phyloP scores from a whole-genome alignment of 2,797 vertebrate species.

The Diceros bicornis region DNA sequence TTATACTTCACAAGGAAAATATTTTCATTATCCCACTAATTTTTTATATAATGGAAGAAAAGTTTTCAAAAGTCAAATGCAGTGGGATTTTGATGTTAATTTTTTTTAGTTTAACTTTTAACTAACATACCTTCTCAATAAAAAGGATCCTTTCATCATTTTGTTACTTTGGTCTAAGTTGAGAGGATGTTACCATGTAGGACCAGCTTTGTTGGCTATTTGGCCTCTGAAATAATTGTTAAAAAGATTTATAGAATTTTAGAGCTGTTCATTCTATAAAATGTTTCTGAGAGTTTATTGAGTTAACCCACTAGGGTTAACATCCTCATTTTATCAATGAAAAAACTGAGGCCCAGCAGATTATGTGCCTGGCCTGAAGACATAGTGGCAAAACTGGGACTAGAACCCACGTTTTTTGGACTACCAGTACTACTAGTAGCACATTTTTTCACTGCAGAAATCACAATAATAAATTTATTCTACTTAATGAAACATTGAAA shows the following conservation, averaged over 20 bases:
- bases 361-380: background rate
- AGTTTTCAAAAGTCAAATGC: constrained; percentile 56
- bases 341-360: constrained; percentile 11
- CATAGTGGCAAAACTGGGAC: background rate
- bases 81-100: background rate
- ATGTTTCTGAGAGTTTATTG: constrained; percentile 40
- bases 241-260: constrained; percentile 76
- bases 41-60: constrained; percentile 50
- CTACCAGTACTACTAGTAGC: background rate
- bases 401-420: background rate
- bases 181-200: constrained; percentile 72
- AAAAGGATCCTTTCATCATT: constrained; percentile 77
- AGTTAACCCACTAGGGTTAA: constrained; percentile 46
- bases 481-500: background rate
- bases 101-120: constrained; percentile 71
- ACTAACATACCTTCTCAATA: constrained; percentile 77
- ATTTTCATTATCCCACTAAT: constrained; percentile 53
- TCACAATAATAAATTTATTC: background rate
- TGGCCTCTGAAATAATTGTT: constrained; percentile 79
- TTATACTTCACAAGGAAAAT: constrained; percentile 57
- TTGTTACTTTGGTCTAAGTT: constrained; percentile 78
- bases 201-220: constrained; percentile 70
- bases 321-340: constrained; percentile 18
- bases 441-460: constrained; percentile 47
- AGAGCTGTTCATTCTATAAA: constrained; percentile 63